Evolutionary conservation across 2,888 invertebrate species (phyloP).

Genomic region (Gastracanthus pulcherrimus): DNA sequence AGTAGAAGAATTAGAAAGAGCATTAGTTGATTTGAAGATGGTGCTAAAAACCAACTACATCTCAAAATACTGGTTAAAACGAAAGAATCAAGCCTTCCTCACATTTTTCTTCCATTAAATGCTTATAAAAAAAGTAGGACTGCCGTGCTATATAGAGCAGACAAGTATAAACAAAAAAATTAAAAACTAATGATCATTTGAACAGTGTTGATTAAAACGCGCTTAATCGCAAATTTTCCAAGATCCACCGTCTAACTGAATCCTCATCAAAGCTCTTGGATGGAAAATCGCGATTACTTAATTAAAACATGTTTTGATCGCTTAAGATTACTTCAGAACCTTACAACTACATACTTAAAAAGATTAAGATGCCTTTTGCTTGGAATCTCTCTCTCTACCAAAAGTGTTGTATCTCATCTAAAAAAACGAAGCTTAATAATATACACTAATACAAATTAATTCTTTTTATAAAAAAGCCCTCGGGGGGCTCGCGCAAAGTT

Average conservation of each 20-base stretch:
- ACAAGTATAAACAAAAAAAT: not conserved
- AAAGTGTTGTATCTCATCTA: not conserved
- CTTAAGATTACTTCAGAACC: slow-evolving; percentile 22
- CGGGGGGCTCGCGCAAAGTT: not conserved
- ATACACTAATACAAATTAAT: not conserved
- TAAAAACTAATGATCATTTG: not conserved
- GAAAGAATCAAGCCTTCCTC: too few species aligned
- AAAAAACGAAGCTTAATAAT: not conserved
- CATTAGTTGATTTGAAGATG: too few species aligned
- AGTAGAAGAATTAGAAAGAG: too few species aligned
- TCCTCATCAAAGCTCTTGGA: slow-evolving; percentile 24
- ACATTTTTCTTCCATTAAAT: too few species aligned
- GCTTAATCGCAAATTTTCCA: slow-evolving; percentile 9
- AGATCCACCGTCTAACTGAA: slow-evolving; percentile 13
- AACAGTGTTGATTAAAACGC: not conserved
- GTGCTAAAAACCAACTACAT: too few species aligned
- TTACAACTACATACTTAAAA: slow-evolving; percentile 22
- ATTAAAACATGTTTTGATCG: not conserved
- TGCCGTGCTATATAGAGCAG: too few species aligned
- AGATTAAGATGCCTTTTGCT: slow-evolving; percentile 3
- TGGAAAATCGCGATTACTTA: slow-evolving; percentile 4
- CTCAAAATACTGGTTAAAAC: too few species aligned
- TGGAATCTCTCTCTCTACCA: not conserved
- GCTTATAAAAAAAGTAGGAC: too few species aligned
- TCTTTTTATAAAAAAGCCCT: not conserved